These are phyloP conservation scores for Butorides virescens DNA, from an alignment of 2,113 vertebrate species.

Conservation along the genomic window DNA sequence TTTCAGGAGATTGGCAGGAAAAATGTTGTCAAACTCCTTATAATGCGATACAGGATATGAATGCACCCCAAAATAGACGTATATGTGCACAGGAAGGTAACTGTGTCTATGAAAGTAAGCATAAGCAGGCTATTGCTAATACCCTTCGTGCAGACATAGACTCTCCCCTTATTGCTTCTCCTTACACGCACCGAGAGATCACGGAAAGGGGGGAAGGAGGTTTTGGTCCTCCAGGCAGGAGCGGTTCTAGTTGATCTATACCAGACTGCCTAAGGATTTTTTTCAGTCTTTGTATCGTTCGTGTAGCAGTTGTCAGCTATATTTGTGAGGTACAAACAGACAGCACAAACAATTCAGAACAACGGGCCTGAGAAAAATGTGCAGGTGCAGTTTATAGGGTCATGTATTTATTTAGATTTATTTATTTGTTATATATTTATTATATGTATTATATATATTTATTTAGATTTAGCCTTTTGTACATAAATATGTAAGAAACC, in stretches of 20 bases:
- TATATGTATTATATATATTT: too few species aligned
- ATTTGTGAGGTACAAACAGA: neutral
- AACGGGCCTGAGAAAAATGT: neutral
- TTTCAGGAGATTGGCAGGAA: neutral
- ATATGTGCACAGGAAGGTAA: neutral
- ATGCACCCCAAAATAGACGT: neutral
- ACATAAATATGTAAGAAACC: neutral
- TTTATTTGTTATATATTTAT: too few species aligned
- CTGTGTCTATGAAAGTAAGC: neutral
- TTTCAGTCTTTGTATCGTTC: neutral
- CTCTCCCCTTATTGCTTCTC: neutral
- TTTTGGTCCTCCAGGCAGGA: neutral
- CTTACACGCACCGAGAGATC: neutral
- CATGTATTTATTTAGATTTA: too few species aligned
- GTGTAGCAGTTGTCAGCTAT: accelerated
- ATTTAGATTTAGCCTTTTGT: neutral
- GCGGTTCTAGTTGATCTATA: neutral
- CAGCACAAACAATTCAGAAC: too few species aligned
- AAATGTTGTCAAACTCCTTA: neutral
- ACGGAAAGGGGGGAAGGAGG: neutral
- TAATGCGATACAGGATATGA: too few species aligned
- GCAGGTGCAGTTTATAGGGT: neutral
- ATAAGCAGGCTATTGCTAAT: neutral
- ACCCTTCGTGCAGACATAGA: neutral
- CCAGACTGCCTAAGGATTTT: neutral